Conservation (phyloP, 2,888 invertebrate genomes). For the Allolobophora icterica region DNA sequence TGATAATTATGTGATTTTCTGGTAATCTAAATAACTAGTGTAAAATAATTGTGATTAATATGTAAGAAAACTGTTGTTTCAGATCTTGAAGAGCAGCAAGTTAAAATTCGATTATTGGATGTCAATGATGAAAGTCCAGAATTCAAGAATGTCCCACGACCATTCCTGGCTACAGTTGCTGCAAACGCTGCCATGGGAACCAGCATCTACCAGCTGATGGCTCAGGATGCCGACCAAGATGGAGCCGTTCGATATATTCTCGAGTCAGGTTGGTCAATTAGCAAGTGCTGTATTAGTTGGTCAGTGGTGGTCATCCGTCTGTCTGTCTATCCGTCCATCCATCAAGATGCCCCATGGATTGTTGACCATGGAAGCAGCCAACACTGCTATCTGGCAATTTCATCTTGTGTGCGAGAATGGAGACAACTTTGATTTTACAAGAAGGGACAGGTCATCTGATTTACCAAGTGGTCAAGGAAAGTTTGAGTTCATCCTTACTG, state of each 20-base stretch:
- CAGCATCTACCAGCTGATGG: constrained; percentile 94
- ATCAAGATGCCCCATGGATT: background rate
- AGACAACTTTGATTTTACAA: constrained; percentile 17
- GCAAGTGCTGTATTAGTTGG: background rate
- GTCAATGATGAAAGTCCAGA: constrained; percentile 96
- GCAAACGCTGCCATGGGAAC: constrained; percentile 93
- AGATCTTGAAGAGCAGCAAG: constrained; percentile 68
- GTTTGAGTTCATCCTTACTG: background rate
- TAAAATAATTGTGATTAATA: background rate
- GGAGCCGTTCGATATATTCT: constrained; percentile 75
- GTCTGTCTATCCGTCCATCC: background rate
- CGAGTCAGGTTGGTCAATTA: constrained; percentile 45
- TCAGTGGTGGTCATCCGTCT: background rate
- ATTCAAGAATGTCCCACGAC: constrained; percentile 94
- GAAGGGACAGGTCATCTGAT: background rate
- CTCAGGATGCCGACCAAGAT: constrained; percentile 93
- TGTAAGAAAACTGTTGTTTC: constrained; percentile 26
- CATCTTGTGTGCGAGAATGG: background rate
- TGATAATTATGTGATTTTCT: background rate
- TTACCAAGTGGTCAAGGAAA: background rate
- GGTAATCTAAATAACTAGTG: no score
- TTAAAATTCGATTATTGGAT: constrained; percentile 92
- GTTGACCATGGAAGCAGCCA: background rate
- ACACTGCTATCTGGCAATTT: constrained; percentile 3
- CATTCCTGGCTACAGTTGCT: constrained; percentile 96